phyloP scores from a whole-genome alignment of 2,797 vertebrate genomes.

The Basileuterus tristriatus region DNA sequence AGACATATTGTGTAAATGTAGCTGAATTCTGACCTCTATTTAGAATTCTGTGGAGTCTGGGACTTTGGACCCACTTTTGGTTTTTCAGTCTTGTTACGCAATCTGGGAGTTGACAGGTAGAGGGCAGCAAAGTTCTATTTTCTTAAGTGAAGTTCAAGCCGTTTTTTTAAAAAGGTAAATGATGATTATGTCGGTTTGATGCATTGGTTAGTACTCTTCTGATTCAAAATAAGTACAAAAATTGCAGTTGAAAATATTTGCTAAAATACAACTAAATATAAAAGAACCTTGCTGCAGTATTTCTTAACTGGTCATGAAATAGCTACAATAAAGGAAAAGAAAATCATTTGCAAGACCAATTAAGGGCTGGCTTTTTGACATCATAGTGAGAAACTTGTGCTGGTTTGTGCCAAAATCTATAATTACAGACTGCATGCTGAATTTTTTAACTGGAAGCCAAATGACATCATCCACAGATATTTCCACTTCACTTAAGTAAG shows the following conservation, averaged over 20 bases:
- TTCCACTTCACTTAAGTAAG: slow-evolving; percentile 5
- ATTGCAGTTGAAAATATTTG: neutral
- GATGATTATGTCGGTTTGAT: neutral
- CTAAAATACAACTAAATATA: neutral
- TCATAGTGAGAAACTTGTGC: neutral
- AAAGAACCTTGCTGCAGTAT: neutral
- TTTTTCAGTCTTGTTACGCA: neutral
- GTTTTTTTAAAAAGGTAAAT: neutral
- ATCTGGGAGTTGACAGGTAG: slow-evolving; percentile 49
- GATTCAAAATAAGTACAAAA: neutral
- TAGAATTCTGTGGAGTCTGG: neutral
- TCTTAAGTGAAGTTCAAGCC: neutral
- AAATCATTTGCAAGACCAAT: neutral
- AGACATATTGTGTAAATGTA: neutral
- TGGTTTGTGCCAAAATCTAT: neutral
- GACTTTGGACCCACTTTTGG: neutral
- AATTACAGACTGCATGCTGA: neutral
- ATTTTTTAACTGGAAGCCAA: neutral
- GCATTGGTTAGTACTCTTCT: neutral
- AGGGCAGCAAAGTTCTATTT: slow-evolving; percentile 73
- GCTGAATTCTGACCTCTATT: neutral
- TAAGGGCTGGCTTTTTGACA: neutral
- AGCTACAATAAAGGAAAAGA: neutral
- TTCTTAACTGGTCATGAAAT: neutral
- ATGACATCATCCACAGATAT: neutral